A percentile compares a stretch with the other conserved stretches of the same genome.
Conservation (phyloP, 64 coral and sea anemone species). For the Stylophora pistillata region DNA sequence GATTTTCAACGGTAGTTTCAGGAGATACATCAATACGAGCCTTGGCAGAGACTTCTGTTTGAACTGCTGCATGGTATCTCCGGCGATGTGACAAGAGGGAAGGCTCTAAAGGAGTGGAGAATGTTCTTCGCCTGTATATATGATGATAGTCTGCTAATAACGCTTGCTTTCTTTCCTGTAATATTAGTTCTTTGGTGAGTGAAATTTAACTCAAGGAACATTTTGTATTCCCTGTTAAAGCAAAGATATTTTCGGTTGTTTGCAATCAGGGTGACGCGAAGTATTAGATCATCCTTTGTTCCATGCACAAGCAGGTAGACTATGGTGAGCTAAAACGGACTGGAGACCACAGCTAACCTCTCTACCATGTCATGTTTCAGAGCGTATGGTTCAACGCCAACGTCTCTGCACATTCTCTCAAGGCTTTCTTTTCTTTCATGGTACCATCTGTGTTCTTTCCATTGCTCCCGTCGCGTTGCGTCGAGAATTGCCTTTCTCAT, state of each 20-base stretch:
- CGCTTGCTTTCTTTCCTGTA: conserved; percentile 18
- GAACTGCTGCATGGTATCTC: conserved; percentile 37
- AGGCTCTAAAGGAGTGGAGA: conserved; percentile 17
- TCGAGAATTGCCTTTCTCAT: background rate
- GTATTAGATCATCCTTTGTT: conserved; percentile 28
- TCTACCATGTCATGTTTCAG: conserved; percentile 29
- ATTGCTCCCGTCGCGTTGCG: conserved; percentile 22
- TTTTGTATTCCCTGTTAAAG: conserved; percentile 49
- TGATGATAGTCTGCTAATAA: background rate
- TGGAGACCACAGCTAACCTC: conserved; percentile 29
- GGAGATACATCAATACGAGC: background rate
- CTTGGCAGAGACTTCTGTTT: conserved; percentile 19
- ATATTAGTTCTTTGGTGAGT: conserved; percentile 17
- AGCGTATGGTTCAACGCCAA: background rate
- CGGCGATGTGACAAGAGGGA: conserved; percentile 36
- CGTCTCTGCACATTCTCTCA: conserved; percentile 1
- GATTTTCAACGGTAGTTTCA: background rate
- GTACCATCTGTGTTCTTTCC: conserved; percentile 30
- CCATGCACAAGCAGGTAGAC: conserved; percentile 29
- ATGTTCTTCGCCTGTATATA: conserved; percentile 52
- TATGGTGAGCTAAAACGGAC: conserved; percentile 40
- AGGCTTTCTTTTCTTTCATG: conserved; percentile 17
- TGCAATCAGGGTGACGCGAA: conserved; percentile 37
- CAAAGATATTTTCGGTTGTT: conserved; percentile 44
- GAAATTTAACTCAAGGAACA: conserved; percentile 43